A percentile compares a stretch with the other conserved stretches of the same genome.
Evolutionary conservation across 2,797 vertebrate species (phyloP).

Genomic region (Helostoma temminkii): DNA sequence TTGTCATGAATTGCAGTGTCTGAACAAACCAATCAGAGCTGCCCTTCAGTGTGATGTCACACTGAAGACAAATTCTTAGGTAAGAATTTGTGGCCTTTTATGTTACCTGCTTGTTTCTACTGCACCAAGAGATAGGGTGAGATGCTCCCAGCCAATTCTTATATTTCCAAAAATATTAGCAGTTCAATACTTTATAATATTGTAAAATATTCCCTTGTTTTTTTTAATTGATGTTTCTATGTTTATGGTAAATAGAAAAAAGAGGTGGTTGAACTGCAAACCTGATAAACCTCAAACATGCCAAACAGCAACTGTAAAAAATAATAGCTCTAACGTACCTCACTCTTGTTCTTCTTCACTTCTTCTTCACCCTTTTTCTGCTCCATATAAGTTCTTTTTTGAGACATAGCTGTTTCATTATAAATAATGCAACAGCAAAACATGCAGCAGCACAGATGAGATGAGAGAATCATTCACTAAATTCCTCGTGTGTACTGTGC

Average conservation of each 20-base stretch:
- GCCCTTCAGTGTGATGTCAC: too few relatives aligned
- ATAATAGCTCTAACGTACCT: slow-evolving; percentile 32
- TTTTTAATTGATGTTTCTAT: neutral
- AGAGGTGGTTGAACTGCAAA: neutral
- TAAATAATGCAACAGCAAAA: slow-evolving; percentile 68
- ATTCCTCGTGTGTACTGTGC: slow-evolving; percentile 9
- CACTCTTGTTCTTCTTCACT: slow-evolving; percentile 40
- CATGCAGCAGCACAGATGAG: slow-evolving; percentile 37
- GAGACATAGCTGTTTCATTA: slow-evolving; percentile 61
- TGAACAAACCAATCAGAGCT: too few relatives aligned
- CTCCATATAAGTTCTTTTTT: slow-evolving; percentile 68
- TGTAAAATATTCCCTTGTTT: too few relatives aligned
- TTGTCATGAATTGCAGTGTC: too few relatives aligned
- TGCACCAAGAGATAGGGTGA: too few relatives aligned
- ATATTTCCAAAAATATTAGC: too few relatives aligned
- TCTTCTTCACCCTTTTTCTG: slow-evolving; percentile 47
- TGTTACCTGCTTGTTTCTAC: too few relatives aligned
- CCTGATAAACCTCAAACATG: neutral
- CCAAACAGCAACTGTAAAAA: slow-evolving; percentile 10
- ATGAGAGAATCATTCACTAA: slow-evolving; percentile 28
- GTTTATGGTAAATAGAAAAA: neutral
- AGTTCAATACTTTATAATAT: too few relatives aligned
- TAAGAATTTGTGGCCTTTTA: too few relatives aligned
- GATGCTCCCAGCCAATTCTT: too few relatives aligned
- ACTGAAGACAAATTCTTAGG: too few relatives aligned